Evolutionary conservation across 2,888 invertebrate genomes (phyloP), one percentile per base, ranked within the genome.

Genomic region (Protonemura montana): DNA sequence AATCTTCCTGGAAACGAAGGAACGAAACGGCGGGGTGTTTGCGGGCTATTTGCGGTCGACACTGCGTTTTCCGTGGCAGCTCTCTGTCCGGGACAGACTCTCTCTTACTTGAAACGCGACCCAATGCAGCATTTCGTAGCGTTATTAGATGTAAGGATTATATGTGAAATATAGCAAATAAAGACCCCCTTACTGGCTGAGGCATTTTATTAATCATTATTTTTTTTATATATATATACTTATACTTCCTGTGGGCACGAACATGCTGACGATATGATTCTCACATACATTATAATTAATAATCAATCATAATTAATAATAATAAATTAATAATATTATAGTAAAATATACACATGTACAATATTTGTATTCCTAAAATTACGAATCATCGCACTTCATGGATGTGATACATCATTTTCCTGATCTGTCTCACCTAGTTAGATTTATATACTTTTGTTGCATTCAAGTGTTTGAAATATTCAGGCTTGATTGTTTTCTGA

Each of bases 261-360:
- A 87, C 86, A 87, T 87, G 59, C 86, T 85, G 86, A 86, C 86
- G 87, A 87, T 87, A 87, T 87, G 87, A 86, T 87, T 87, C 86
- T 87, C 87, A 87, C 87, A 87, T 86, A 86, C 87, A 86, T 85
- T 84, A 28, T 84, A 84, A 86, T 82, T 82, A 86, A 86, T 76
- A 80, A 86, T 82, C 76, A 86, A 77, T 83, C 25, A 85, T 86
- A 86, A 85, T 85, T 76, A 85, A 81, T 87, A 82, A 82, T 82
- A 82, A 86, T 86, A 27, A 87, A 81, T 28, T 86, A 85, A 81
- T 87, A 86, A 29, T 86, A 86, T 84, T 87, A 87, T 87, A 87
- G 84, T 87, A 87, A 87, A 87, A 87, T 87, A 87, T 87, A 87
- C 87, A 87, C 87, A 87, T 87, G 86, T 87, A 87, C 86, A 87